Conservation (phyloP, 1,140 invertebrate genomes). For the Ips nitidus region DNA sequence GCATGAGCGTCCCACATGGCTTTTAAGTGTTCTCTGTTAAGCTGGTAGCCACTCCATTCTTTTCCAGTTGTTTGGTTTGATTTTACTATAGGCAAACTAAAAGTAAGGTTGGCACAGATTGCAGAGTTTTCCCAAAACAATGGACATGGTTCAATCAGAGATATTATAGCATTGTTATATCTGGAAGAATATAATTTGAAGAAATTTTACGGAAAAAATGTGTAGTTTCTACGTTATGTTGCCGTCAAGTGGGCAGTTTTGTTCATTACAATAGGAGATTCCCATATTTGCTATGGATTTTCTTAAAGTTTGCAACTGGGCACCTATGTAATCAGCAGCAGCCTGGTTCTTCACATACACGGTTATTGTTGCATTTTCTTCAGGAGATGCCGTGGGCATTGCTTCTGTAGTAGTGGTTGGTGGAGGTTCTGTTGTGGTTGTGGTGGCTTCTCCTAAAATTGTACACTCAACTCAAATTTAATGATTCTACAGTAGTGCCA, state of each 20-base stretch:
- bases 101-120: slow-evolving; percentile 34
- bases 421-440: slow-evolving; percentile 12
- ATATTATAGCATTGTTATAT: slow-evolving; percentile 33
- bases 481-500: not conserved
- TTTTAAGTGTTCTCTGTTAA: slow-evolving; percentile 27
- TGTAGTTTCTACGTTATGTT: slow-evolving; percentile 25
- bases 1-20: slow-evolving; percentile 35
- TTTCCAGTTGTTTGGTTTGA: slow-evolving; percentile 2
- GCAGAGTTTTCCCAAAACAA: slow-evolving; percentile 30
- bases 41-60: slow-evolving; percentile 34
- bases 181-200: slow-evolving; percentile 22
- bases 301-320: slow-evolving; percentile 7
- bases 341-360: slow-evolving; percentile 19
- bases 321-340: slow-evolving; percentile 1
- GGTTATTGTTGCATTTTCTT: slow-evolving; percentile 21
- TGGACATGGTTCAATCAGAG: slow-evolving; percentile 22
- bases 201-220: not conserved
- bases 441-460: slow-evolving; percentile 25
- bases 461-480: not conserved
- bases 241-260: slow-evolving; percentile 25
- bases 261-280: slow-evolving; percentile 19
- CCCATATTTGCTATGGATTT: slow-evolving; percentile 27
- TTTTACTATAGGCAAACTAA: slow-evolving; percentile 32
- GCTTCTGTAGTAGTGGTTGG: slow-evolving; percentile 17
- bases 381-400: slow-evolving; percentile 31